These are phyloP conservation scores for Sebastiscus tertius DNA, from an alignment of 2,797 vertebrate species.

Conservation along the genomic window DNA sequence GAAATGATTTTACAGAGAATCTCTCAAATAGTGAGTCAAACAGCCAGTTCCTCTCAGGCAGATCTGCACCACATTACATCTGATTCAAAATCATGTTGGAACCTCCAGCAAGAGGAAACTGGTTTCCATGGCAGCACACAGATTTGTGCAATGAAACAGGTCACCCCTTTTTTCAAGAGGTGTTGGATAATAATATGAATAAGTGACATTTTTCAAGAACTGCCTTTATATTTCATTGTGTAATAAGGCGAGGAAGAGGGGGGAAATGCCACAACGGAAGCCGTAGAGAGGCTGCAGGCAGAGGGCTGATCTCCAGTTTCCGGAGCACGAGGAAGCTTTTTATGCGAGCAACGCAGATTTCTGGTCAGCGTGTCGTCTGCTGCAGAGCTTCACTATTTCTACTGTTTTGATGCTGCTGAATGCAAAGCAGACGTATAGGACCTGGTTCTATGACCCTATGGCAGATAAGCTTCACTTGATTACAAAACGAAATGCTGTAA, in stretches of 20 bases:
- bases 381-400: constrained; percentile 3
- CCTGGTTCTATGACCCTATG: neutral
- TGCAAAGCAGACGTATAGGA: neutral
- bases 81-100: constrained; percentile 57
- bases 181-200: constrained; percentile 60
- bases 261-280: neutral
- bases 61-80: constrained; percentile 36
- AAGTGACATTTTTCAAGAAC: constrained; percentile 52
- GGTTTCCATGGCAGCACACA: constrained; percentile 75
- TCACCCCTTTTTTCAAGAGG: constrained; percentile 34
- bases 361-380: constrained; percentile 22
- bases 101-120: constrained; percentile 40
- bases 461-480: neutral
- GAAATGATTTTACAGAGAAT: neutral
- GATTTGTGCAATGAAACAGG: constrained; percentile 56
- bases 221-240: constrained; percentile 19
- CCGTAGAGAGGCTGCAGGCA: neutral
- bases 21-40: neutral
- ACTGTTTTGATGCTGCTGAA: constrained; percentile 27
- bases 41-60: constrained; percentile 15
- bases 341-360: neutral
- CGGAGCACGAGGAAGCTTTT: constrained; percentile 26
- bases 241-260: constrained; percentile 10
- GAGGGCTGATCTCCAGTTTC: constrained; percentile 35
- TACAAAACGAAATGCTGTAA: neutral